Base-by-base conservation (phyloP, 2,888 invertebrate species). In the Drosophila antonietae region DNA sequence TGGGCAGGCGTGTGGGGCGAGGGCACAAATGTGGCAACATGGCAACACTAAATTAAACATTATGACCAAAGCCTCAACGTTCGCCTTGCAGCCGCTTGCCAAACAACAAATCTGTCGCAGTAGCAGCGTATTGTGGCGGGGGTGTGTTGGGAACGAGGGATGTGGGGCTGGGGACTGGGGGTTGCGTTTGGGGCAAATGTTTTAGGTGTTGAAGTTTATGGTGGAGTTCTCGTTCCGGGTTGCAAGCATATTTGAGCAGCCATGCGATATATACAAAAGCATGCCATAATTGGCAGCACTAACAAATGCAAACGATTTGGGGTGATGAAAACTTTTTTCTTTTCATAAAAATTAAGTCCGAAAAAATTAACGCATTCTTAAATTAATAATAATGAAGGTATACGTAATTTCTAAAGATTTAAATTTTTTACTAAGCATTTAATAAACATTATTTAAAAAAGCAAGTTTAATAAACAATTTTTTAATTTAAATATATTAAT, bases 11-110 rank as follows among this genome's bases (percentile, higher is more conserved):
- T 4, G 5, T 10, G 2, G 12, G 44, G 6, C 2, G 20, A 8
- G 8, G 33, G 43, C 35, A 33, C 68, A 78, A 69, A 75, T 72
- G 74, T 81, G 80, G 72, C 83, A 80, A 81, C 88, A 86, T 80
- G 90, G 78, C 80, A 80, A 69, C 81, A 85, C 83, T 85, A 88
- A 88, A 89, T 89, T 85, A 89, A 90, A 73, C 85, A 83, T 89
- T 85, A 88, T 85, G 80, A 72, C 68, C 78, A 62, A 28, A 18
- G n/a, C 37, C 18, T 43, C 53, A n/a, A 8, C 39, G 12, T 6
- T 1, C 56, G 12, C n/a, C 39, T 12, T 43, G 8, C 18, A 14
- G 10, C 15, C 46, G 18, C 6, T n/a, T 8, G 12, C 39, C 43
- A 23, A 39, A 44, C 37, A 67, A 63, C 68, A 79, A 83, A 81